Base-by-base conservation (phyloP, 2,888 invertebrate species). In the Cylloceria caligata region DNA sequence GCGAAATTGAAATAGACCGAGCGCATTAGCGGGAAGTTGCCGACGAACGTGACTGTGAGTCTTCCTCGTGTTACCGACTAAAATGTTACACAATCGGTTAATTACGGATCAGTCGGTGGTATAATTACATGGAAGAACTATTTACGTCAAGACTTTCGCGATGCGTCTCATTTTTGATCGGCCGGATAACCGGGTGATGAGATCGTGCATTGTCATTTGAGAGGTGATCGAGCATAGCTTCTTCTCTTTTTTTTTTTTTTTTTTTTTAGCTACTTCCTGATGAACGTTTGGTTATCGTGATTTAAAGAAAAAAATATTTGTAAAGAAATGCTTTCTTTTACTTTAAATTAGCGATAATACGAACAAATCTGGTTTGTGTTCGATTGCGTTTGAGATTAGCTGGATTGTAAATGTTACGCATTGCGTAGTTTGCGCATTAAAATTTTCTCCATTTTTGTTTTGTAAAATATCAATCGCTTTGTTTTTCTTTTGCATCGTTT, bases 81-180 rank as follows among this genome's bases (percentile, higher is more conserved):
- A 79, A 79, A 72, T 80, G 52, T 87, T 87, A 78, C 86, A 77
- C 82, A 87, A 87, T 87, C 80, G 79, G 75, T 81, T 85, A 88
- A 88, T 89, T 88, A 84, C 67, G 42, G 64, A 76, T 67, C 68
- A 71, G 57, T 65, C 65, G 7, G 67, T 60, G 27, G 62, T 34
- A 72, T 79, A 79, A 75, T 52, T 13, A 71, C 30, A 65, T 16
- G 71, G 60, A 57, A 47, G 55, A 19, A 64, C 30, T n/a, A 30
- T 34, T 85, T 84, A 65, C 85, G 60, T 86, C 83, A 85, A 71
- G 69, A 86, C 86, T 89, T 88, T 89, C 88, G 79, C 86, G 84
- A 74, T 83, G 73, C 62, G 64, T 39, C 55, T 11, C 57, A 36
- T 57, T 57, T 81, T 85, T 76, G 39, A 83, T 82, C 45, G 21